phyloP scores from a whole-genome alignment of 2,797 vertebrate species.

The Sardinella longiceps region DNA sequence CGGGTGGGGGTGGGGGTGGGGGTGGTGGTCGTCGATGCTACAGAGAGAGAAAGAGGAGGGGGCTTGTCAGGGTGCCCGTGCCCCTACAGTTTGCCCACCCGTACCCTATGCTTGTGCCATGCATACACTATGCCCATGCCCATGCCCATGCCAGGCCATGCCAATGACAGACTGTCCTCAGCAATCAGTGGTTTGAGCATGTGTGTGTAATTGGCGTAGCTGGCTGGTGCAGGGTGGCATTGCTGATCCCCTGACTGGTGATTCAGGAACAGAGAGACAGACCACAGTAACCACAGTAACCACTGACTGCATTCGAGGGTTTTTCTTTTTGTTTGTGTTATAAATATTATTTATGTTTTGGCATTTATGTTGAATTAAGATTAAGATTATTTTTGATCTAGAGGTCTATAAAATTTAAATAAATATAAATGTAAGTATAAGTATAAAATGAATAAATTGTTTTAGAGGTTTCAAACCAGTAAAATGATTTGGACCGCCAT shows the following conservation, averaged over 20 bases:
- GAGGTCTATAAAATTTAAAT: too few species aligned
- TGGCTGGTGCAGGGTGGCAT: not conserved
- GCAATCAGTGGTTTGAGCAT: not conserved
- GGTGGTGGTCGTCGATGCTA: too few species aligned
- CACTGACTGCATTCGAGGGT: not conserved
- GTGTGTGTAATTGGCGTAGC: not conserved
- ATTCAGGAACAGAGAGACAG: not conserved
- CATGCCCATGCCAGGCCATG: not conserved
- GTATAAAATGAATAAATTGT: too few species aligned
- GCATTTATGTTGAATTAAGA: not conserved
- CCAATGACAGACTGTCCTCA: constrained; percentile 6
- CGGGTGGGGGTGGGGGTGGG: too few species aligned
- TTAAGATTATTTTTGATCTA: not conserved
- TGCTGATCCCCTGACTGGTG: not conserved
- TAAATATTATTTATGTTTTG: not conserved
- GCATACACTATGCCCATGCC: not conserved
- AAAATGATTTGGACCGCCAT: not conserved
- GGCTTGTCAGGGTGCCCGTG: not conserved
- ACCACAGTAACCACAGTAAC: not conserved
- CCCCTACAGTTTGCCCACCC: not conserved
- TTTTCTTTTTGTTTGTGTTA: constrained; percentile 1
- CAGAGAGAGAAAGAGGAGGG: too few species aligned
- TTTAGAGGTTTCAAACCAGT: not conserved
- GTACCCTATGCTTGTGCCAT: not conserved
- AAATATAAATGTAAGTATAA: too few species aligned